Conservation (phyloP, 2,797 vertebrate species). For the Crax fasciolata region DNA sequence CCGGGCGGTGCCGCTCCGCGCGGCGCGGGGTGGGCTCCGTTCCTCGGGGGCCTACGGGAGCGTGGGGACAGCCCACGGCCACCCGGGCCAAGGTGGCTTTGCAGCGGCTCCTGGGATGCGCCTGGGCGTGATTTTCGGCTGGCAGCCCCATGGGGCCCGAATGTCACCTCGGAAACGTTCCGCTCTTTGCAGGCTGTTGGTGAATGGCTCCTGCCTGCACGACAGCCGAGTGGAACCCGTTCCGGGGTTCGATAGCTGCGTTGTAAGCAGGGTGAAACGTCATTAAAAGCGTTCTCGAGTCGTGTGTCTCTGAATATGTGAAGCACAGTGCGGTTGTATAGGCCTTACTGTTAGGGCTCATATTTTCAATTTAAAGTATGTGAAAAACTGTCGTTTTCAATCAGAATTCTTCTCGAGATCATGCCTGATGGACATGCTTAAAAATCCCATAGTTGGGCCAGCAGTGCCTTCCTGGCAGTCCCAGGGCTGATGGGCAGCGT, state of each 20-base stretch:
- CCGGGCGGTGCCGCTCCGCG: too few relatives aligned
- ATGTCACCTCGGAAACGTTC: rapidly evolving
- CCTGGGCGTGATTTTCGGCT: too few relatives aligned
- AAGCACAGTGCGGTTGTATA: neutral
- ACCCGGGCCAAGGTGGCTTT: rapidly evolving
- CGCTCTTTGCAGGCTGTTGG: neutral
- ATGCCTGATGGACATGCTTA: too few relatives aligned
- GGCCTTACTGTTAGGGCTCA: neutral
- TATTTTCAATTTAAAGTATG: neutral
- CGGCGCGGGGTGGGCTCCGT: neutral
- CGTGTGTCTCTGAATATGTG: rapidly evolving
- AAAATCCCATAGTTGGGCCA: too few relatives aligned
- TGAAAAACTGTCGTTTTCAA: rapidly evolving
- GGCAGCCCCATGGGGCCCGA: rapidly evolving
- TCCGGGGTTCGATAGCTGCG: neutral
- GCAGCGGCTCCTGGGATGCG: rapidly evolving
- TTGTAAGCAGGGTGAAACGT: neutral
- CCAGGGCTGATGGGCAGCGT: too few relatives aligned
- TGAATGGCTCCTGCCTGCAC: rapidly evolving
- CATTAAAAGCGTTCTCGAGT: rapidly evolving
- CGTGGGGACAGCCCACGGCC: rapidly evolving
- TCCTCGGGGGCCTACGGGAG: rapidly evolving
- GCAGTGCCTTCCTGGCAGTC: too few relatives aligned
- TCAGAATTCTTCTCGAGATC: neutral
- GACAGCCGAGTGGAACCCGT: neutral